Conservation (phyloP, 2,797 vertebrate species). For the Chelidonichthys spinosus region DNA sequence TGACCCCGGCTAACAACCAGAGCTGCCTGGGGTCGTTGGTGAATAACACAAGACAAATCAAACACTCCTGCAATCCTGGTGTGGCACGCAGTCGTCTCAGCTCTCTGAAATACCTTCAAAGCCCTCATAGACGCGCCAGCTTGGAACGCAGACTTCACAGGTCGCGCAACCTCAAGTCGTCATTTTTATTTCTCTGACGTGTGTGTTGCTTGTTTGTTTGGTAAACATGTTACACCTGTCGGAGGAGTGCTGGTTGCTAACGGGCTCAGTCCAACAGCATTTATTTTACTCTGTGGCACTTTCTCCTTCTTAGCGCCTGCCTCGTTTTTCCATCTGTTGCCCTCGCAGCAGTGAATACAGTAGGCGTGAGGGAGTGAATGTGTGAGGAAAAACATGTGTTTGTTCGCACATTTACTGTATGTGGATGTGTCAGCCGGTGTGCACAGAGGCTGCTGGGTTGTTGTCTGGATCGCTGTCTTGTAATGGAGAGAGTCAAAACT, state of each 20-base stretch:
- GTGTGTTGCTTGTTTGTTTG: slow-evolving; percentile 86
- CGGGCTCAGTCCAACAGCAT: slow-evolving; percentile 85
- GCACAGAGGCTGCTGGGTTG: slow-evolving; percentile 55
- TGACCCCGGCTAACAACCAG: slow-evolving; percentile 75
- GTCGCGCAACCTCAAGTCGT: slow-evolving; percentile 79
- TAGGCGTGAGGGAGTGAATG: slow-evolving; percentile 75
- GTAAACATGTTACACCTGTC: slow-evolving; percentile 97
- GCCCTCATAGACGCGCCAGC: slow-evolving; percentile 69
- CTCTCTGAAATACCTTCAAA: slow-evolving; percentile 74
- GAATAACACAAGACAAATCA: slow-evolving; percentile 84
- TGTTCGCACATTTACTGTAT: slow-evolving; percentile 29
- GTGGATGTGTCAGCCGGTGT: slow-evolving; percentile 29
- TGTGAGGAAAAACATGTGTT: slow-evolving; percentile 50
- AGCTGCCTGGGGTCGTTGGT: slow-evolving; percentile 65
- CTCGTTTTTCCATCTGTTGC: slow-evolving; percentile 87
- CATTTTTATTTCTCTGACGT: slow-evolving; percentile 76
- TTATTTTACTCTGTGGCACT: slow-evolving; percentile 85
- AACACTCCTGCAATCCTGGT: slow-evolving; percentile 73
- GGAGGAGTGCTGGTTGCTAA: slow-evolving; percentile 87
- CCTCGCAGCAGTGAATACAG: slow-evolving; percentile 83
- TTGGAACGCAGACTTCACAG: slow-evolving; percentile 77
- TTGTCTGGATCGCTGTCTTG: slow-evolving; percentile 45
- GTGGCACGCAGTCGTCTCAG: slow-evolving; percentile 77
- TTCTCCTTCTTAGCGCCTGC: slow-evolving; percentile 81
- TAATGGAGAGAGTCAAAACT: slow-evolving; percentile 70